Conservation (phyloP, 1,140 invertebrate genomes). For the Pristionchus pacificus region DNA sequence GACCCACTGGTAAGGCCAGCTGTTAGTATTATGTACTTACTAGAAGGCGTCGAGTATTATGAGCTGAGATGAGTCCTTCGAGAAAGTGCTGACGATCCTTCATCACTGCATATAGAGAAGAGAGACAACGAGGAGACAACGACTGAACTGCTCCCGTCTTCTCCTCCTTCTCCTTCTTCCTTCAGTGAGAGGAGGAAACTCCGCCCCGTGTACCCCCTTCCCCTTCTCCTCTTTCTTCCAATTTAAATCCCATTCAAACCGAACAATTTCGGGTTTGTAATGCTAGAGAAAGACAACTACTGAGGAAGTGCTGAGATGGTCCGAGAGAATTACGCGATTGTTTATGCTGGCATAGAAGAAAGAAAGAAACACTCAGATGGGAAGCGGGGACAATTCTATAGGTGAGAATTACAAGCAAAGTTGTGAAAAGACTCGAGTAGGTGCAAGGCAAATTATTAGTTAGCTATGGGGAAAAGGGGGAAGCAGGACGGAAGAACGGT, state of each 20-base stretch:
- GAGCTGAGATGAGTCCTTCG: conserved; percentile 40
- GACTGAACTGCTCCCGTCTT: neutral
- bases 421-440: neutral
- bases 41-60: conserved; percentile 40
- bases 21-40: conserved; percentile 26
- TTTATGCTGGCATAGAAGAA: conserved; percentile 5
- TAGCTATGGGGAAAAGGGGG: neutral
- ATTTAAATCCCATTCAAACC: conserved; percentile 1
- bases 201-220: neutral
- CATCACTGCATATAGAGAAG: neutral
- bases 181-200: too few relatives aligned
- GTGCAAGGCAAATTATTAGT: neutral
- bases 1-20: neutral
- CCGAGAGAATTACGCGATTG: conserved; percentile 13
- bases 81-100: conserved; percentile 33
- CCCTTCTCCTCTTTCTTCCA: neutral
- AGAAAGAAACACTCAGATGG: conserved; percentile 19
- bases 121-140: neutral
- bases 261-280: too few relatives aligned
- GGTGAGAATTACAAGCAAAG: neutral
- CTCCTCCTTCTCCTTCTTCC: neutral
- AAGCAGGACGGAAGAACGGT: too few relatives aligned
- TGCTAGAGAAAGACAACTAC: too few relatives aligned
- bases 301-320: conserved; percentile 6
- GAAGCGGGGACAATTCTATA: neutral